phyloP scores from a whole-genome alignment of 1,140 invertebrate species.

The Ips typographus region DNA sequence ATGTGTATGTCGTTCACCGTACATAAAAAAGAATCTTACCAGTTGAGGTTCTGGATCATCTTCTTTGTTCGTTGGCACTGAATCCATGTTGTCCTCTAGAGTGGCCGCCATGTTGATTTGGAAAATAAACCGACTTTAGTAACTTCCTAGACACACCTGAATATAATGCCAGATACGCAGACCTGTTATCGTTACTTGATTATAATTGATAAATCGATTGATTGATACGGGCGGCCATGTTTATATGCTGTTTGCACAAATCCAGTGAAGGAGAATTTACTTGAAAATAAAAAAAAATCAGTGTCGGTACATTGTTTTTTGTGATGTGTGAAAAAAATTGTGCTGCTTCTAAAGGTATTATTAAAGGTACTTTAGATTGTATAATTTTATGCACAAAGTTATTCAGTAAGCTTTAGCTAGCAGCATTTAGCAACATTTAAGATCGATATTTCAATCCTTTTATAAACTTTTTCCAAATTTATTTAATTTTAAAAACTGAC shows the following conservation, averaged over 20 bases:
- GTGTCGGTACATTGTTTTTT: not conserved
- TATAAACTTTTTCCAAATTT: too few species aligned
- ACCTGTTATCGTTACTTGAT: too few species aligned
- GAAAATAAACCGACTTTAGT: not conserved
- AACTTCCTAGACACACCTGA: too few species aligned
- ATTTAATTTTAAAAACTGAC: too few species aligned
- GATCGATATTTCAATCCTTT: too few species aligned
- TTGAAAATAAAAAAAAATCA: not conserved
- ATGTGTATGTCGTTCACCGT: not conserved
- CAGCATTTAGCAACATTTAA: too few species aligned
- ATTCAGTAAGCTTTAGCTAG: too few species aligned
- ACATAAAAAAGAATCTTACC: not conserved
- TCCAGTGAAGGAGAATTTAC: slow-evolving; percentile 12
- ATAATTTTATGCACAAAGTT: too few species aligned
- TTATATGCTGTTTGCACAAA: slow-evolving; percentile 1
- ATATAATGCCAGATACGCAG: too few species aligned
- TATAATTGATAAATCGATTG: slow-evolving; percentile 3
- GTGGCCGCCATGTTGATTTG: not conserved
- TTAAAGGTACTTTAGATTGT: too few species aligned
- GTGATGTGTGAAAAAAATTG: too few species aligned
- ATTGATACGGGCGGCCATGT: not conserved
- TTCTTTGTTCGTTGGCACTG: not conserved
- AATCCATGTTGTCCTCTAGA: not conserved
- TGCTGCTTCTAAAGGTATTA: too few species aligned
- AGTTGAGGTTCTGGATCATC: not conserved